Base-by-base conservation (phyloP, 2,797 vertebrate genomes). In the Danio albolineatus region DNA sequence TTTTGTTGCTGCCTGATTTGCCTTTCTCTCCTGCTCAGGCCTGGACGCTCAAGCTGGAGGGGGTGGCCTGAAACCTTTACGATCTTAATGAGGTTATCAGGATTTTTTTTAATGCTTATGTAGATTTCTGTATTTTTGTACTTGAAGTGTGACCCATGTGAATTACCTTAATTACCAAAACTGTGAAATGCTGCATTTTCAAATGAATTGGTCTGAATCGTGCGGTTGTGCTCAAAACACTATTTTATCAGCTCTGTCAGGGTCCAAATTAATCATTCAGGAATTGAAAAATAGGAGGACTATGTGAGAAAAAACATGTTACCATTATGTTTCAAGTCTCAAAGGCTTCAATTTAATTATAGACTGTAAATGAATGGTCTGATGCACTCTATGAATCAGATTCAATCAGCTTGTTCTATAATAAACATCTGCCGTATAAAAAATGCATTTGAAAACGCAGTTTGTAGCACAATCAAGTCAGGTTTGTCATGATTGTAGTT, bases 11-110 rank as follows among this genome's bases (percentile, higher is more conserved):
- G 84, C 95, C 96, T 0, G 85, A 91, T 2, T 1, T 94, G 44
- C 86, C 89, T 0, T 88, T 78, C 0, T 81, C 85, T 14, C 79
- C 89, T 0, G 86, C 90, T 0, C 85, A 90, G 0, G 96, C 92
- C 59, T 99, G 98, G 97, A 91, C 91, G 0, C 49, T 98, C 61
- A 96, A 87, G 87, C 90, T 99, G 14, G 89, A 93, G 0, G 89
- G 85, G 0, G 92, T 97, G 16, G 16, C 49, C 28, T 86, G 65
- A 75, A 62, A 19, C 4, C 19, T 13, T 66, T 59, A 80, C 64
- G 3, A 54, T 56, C 36, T 61, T 38, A 59, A 78, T 65, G 16
- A 19, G 21, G 48, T n/a, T 57, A 6, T 60, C 43, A 69, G 43
- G 76, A 7, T 6, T 39, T 10, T 51, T 12, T 64, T 49, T 49